Evolutionary conservation across 1,140 invertebrate species (phyloP), one percentile per base, ranked within the genome.

Genomic region (Pseudomyrmex cubaensis): DNA sequence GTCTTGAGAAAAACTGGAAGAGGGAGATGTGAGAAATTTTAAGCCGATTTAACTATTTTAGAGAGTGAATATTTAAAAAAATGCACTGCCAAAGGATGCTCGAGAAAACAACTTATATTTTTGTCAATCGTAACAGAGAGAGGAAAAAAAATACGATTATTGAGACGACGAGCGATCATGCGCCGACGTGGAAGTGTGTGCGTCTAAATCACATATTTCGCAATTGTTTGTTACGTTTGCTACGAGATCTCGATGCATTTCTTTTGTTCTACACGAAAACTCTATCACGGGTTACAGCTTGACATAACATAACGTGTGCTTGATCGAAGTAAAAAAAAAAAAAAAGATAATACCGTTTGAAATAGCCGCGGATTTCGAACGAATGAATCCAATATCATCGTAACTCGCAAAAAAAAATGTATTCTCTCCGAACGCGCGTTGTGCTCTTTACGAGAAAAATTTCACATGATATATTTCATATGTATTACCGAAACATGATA

Each of bases 221-320:
- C 25, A 25, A 69, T 22, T 73, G 63, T 8, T 56, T n/a, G 5
- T 35, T 63, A 76, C 3, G 64, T 50, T 54, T 59, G 76, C 76
- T 78, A 78, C 50, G 22, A 54, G 56, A 54, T 67, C 20, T 77
- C 25, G 62, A 70, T 78, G 64, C 76, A 78, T 15, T 48, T 20
- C n/a, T 20, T 78, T 15, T 48, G 13, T 20, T 78, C 76, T 78
- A 78, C 52, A 78, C 76, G 76, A 70, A 78, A 5, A 70, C 12
- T 78, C 76, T 78, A 78, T n/a, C 13, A 67, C 48, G 74, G 22
- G 5, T 64, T 69, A 69, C 63, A 77, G 52, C 17, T 77, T 57
- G 44, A 78, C 63, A 78, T 78, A 25, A 78, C 63, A 78, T 78
- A 25, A 78, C 75, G 75, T 70, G 66, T 78, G 76, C 54, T 78